Percentiles rank a stretch among this genome's conserved stretches.
Evolutionary conservation across 2,797 vertebrate species (phyloP).

Genomic region (Leucoraja ocellata): DNA sequence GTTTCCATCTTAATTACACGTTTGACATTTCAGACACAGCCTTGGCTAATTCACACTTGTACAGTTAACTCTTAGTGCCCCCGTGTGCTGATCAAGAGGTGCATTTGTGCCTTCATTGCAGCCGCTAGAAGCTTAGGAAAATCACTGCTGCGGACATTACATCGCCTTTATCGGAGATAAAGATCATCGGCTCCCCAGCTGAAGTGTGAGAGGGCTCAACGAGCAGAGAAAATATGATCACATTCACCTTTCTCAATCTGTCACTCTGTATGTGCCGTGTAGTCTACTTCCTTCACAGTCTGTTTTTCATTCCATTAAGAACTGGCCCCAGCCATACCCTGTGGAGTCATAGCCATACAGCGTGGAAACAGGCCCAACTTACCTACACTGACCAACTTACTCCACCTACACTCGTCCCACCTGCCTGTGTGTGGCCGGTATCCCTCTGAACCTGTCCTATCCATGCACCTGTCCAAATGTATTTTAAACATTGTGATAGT

Average conservation of each 20-base stretch:
- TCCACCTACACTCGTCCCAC: no score
- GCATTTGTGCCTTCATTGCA: neutral
- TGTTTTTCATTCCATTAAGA: neutral
- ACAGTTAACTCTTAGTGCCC: neutral
- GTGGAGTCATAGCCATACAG: no score
- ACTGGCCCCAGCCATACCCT: neutral
- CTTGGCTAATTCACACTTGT: neutral
- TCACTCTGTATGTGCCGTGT: neutral
- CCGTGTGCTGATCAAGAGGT: neutral
- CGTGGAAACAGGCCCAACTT: no score
- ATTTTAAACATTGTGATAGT: no score
- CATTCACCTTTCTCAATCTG: neutral
- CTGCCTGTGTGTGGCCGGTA: no score
- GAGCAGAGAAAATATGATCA: neutral
- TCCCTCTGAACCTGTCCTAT: no score
- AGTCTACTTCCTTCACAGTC: neutral
- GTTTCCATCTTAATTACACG: neutral
- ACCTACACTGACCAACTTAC: no score
- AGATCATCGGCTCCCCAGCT: neutral
- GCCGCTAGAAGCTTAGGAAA: neutral
- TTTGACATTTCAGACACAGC: neutral
- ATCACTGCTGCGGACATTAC: neutral
- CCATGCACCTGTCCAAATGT: no score
- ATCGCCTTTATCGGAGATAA: neutral
- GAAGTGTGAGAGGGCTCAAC: neutral